phyloP scores from a whole-genome alignment of 2,113 vertebrate genomes.

The Toxostoma redivivum region DNA sequence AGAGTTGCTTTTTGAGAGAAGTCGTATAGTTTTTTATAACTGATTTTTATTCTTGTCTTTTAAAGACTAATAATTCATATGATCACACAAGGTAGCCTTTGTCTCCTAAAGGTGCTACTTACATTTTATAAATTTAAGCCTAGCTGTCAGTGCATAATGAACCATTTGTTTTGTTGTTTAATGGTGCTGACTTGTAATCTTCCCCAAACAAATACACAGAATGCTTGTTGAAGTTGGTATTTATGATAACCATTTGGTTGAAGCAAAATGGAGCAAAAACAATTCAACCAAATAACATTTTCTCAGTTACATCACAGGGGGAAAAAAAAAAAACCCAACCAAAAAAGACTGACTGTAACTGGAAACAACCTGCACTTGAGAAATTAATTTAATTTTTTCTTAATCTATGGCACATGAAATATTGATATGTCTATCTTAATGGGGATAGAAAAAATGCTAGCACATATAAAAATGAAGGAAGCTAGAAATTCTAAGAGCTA shows the following conservation, averaged over 20 bases:
- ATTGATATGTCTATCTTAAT: neutral
- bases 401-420: neutral
- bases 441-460: neutral
- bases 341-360: neutral
- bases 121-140: neutral
- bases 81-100: neutral
- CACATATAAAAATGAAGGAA: neutral
- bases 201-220: neutral
- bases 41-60: neutral
- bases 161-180: neutral
- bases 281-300: neutral
- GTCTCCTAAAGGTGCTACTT: neutral
- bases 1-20: neutral
- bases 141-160: neutral
- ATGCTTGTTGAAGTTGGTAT: neutral
- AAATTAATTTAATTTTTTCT: neutral
- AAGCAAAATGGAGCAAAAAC: neutral
- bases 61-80: neutral
- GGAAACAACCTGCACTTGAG: neutral
- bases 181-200: neutral
- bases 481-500: neutral
- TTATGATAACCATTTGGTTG: neutral
- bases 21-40: neutral
- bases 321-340: neutral
- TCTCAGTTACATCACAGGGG: neutral